These are phyloP conservation scores for Prolemur simus DNA, from an alignment of 2,113 vertebrate species.

Conservation along the genomic window DNA sequence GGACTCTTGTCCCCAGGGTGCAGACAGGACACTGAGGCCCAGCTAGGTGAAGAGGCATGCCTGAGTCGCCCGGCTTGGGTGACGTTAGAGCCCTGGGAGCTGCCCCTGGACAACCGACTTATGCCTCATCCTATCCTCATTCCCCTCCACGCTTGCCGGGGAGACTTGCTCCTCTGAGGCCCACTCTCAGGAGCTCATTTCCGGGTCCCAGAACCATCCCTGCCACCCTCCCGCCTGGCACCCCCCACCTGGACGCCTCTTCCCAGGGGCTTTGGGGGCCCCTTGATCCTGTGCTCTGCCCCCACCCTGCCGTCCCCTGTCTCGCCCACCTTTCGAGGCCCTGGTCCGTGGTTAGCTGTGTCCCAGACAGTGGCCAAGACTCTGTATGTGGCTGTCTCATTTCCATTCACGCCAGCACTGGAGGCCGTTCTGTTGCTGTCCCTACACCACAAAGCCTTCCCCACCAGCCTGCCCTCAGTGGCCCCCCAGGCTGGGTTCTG, in stretches of 20 bases:
- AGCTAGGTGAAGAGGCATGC: neutral
- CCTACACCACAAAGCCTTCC: neutral
- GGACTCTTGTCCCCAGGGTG: neutral
- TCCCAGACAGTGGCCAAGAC: accelerated
- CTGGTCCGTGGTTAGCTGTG: accelerated
- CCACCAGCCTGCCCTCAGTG: accelerated
- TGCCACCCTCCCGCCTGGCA: neutral
- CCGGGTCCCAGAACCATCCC: neutral
- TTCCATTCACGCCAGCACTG: neutral
- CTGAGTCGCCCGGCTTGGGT: too few relatives aligned
- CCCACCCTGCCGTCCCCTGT: neutral
- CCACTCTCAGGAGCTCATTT: neutral
- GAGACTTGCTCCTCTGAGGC: neutral
- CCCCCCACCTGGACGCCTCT: neutral
- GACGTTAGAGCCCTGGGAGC: neutral
- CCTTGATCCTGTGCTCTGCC: neutral
- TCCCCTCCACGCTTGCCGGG: accelerated
- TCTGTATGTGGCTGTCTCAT: neutral
- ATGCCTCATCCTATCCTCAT: neutral
- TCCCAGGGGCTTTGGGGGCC: neutral
- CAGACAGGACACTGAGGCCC: neutral
- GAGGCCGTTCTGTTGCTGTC: accelerated
- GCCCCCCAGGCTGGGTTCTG: neutral
- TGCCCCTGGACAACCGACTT: neutral
- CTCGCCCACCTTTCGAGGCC: neutral